A percentile compares a stretch with the other conserved stretches of the same genome.
phyloP scores from a whole-genome alignment of 2,797 vertebrate species.

The Enoplosus armatus region DNA sequence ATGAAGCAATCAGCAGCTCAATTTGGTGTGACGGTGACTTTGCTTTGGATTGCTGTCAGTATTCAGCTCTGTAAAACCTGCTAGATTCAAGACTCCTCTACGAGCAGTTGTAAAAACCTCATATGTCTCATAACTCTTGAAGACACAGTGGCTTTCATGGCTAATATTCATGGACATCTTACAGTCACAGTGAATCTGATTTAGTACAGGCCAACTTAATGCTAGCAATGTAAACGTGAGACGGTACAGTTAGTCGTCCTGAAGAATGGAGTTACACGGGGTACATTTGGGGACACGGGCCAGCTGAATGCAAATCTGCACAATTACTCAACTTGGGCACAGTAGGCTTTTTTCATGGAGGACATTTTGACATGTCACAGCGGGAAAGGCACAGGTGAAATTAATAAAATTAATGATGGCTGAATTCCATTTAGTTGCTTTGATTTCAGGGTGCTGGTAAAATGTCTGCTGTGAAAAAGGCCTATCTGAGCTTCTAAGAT shows the following conservation, averaged over 20 bases:
- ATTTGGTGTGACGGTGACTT: constrained; percentile 77
- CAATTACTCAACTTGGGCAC: constrained; percentile 8
- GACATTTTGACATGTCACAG: constrained; percentile 5
- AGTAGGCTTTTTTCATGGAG: constrained; percentile 2
- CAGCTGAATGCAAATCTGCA: constrained; percentile 23
- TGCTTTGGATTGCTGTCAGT: constrained; percentile 68
- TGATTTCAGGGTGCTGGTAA: constrained; percentile 11
- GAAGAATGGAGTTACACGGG: constrained; percentile 5
- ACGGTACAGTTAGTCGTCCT: neutral
- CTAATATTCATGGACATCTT: constrained; percentile 55
- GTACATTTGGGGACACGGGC: neutral
- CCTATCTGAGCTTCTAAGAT: neutral
- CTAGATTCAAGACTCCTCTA: constrained; percentile 57
- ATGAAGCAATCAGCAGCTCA: constrained; percentile 73
- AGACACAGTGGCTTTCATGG: constrained; percentile 60
- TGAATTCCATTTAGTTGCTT: constrained; percentile 22
- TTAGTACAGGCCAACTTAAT: constrained; percentile 37
- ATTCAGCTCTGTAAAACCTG: constrained; percentile 60
- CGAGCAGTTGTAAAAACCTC: constrained; percentile 69
- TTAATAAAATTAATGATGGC: constrained; percentile 10
- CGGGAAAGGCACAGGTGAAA: neutral
- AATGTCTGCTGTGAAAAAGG: constrained; percentile 4
- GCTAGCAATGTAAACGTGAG: constrained; percentile 30
- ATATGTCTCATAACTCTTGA: constrained; percentile 73
- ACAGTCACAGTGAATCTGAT: constrained; percentile 58